phyloP scores from a whole-genome alignment of 2,113 vertebrate species.

The Noturus placidus region DNA sequence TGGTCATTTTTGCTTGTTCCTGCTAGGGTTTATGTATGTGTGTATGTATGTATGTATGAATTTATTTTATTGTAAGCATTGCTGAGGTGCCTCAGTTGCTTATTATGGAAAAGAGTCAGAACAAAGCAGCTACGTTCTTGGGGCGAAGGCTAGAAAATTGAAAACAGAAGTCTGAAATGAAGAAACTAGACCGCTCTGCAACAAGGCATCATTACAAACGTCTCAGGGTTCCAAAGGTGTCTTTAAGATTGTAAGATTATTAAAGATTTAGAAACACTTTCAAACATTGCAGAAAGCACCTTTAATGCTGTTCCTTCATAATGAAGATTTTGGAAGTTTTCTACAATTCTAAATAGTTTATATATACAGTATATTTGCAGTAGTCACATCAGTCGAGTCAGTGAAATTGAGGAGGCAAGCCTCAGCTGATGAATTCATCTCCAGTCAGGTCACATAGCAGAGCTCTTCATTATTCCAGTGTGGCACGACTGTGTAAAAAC shows the following conservation, averaged over 20 bases:
- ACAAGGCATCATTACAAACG: background rate
- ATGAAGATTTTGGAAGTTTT: background rate
- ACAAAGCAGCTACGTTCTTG: background rate
- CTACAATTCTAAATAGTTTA: too few relatives aligned
- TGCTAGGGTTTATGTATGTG: background rate
- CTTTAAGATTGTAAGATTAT: background rate
- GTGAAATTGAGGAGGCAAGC: background rate
- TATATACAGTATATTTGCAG: background rate
- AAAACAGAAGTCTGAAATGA: background rate
- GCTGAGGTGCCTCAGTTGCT: background rate
- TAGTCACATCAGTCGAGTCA: background rate
- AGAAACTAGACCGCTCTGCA: background rate
- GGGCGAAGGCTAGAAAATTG: background rate
- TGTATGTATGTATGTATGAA: too few relatives aligned
- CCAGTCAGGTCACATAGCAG: slow-evolving; percentile 2
- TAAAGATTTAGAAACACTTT: background rate
- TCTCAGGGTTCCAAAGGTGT: background rate
- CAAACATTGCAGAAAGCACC: background rate
- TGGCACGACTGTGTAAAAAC: background rate
- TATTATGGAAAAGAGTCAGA: background rate
- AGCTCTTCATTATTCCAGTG: slow-evolving; percentile 9
- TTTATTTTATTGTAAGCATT: background rate
- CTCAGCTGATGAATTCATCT: slow-evolving; percentile 15
- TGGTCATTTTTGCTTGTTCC: background rate
- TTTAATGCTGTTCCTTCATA: background rate